Evolutionary conservation across 2,113 vertebrate genomes (phyloP), one percentile per base, ranked within the genome.

Genomic region (Caretta caretta): DNA sequence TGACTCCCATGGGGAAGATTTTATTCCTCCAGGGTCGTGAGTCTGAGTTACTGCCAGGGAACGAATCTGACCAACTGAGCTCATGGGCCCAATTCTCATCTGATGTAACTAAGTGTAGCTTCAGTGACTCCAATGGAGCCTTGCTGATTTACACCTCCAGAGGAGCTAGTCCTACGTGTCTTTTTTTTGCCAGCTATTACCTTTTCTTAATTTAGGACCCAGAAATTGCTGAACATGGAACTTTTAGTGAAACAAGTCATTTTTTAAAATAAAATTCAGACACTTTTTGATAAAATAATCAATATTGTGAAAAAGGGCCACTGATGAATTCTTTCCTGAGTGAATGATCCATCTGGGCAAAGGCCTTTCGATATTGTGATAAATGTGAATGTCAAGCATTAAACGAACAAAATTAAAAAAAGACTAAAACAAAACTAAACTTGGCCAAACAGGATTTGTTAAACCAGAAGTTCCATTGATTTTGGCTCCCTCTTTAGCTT

Each of bases 21-120:
- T 88, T 84, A 65, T 53, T 92, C 84, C 91, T 46, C 82, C 38
- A 75, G 54, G 25, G 14, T 31, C 14, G 1, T 16, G 35, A n/a
- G 16, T 17, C 31, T 76, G 22, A 76, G 38, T 46, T 76, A 1
- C 20, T 86, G 90, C 53, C 85, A 14, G n/a, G 53, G 48, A 80
- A 62, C 0, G 0, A 84, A 80, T 0, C 0, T 2, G 25, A 48
- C 79, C 57, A 24, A 62, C 12, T 25, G 46, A 90, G 80, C 35
- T 31, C 51, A 54, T 25, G 2, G 2, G 8, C 57, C 19, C 48
- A 80, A 22, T 17, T 51, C 31, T 62, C 13, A 29, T 22, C 31
- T 38, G 27, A 78, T 29, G 14, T 2, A 25, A 69, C n/a, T 72
- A 83, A 83, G 42, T 14, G 48, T 27, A 0, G 0, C 22, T 50